phyloP scores from a whole-genome alignment of 1,140 invertebrate species.

The Heliconius nattereri region DNA sequence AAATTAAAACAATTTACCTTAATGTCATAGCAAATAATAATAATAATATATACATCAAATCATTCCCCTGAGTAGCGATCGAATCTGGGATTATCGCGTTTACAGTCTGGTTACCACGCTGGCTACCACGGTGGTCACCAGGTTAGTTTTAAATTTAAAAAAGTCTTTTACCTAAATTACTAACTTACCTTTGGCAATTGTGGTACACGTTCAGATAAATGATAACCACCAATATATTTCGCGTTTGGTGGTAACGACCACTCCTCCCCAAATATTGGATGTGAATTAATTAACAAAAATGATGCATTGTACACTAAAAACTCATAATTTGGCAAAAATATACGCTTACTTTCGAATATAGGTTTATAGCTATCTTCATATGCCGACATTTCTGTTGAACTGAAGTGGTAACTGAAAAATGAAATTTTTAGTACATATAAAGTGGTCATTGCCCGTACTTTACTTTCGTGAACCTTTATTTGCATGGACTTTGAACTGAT shows the following conservation, averaged over 20 bases:
- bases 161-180: neutral
- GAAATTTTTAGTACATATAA: too few species aligned
- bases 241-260: slow-evolving; percentile 48
- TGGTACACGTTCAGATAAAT: slow-evolving; percentile 34
- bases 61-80: too few species aligned
- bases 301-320: slow-evolving; percentile 46
- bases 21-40: too few species aligned
- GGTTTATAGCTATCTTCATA: slow-evolving; percentile 47
- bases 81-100: too few species aligned
- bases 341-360: slow-evolving; percentile 39
- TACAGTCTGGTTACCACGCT: too few species aligned
- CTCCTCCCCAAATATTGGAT: slow-evolving; percentile 47
- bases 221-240: slow-evolving; percentile 54
- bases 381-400: slow-evolving; percentile 45
- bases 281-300: slow-evolving; percentile 51
- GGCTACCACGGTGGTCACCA: too few species aligned
- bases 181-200: slow-evolving; percentile 44
- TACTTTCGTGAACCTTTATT: too few species aligned
- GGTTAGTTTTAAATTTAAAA: neutral
- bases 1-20: too few species aligned
- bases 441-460: too few species aligned
- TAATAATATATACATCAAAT: too few species aligned
- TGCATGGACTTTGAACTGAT: too few species aligned
- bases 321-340: slow-evolving; percentile 44
- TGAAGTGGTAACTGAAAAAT: slow-evolving; percentile 45